phyloP scores from a whole-genome alignment of 1,140 invertebrate genomes.

The Temnothorax nylanderi region DNA sequence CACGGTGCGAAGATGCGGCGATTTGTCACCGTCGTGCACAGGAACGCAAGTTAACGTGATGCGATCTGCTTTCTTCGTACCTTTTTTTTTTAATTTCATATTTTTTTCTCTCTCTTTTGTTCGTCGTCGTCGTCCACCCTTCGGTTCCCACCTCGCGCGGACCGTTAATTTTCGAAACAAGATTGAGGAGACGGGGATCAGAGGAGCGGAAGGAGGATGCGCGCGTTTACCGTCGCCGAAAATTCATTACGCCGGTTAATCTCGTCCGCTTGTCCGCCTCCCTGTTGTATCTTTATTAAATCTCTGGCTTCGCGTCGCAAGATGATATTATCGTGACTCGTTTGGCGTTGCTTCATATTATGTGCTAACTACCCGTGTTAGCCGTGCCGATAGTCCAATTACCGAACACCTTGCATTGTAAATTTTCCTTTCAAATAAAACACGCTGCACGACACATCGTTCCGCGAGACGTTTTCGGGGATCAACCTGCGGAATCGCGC shows the following conservation, averaged over 20 bases:
- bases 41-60: background rate
- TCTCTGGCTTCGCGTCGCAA: background rate
- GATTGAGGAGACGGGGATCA: slow-evolving; percentile 22
- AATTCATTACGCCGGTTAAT: slow-evolving; percentile 64
- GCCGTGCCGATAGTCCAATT: slow-evolving; percentile 2
- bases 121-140: background rate
- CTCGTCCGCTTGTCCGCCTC: slow-evolving; percentile 29
- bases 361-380: background rate
- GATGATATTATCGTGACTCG: slow-evolving; percentile 19
- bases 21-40: slow-evolving; percentile 45
- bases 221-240: slow-evolving; percentile 24
- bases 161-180: slow-evolving; percentile 51
- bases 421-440: background rate
- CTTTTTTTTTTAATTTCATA: background rate
- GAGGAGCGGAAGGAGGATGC: background rate
- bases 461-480: background rate
- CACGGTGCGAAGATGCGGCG: background rate
- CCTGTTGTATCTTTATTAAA: slow-evolving; percentile 50
- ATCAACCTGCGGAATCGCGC: background rate
- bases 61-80: background rate
- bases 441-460: too few relatives aligned
- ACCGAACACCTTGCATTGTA: background rate
- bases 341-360: background rate
- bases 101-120: background rate
- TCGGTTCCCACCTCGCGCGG: background rate